These are phyloP conservation scores for Meloidogyne floridensis DNA, from an alignment of 1,140 invertebrate species.

Conservation along the genomic window DNA sequence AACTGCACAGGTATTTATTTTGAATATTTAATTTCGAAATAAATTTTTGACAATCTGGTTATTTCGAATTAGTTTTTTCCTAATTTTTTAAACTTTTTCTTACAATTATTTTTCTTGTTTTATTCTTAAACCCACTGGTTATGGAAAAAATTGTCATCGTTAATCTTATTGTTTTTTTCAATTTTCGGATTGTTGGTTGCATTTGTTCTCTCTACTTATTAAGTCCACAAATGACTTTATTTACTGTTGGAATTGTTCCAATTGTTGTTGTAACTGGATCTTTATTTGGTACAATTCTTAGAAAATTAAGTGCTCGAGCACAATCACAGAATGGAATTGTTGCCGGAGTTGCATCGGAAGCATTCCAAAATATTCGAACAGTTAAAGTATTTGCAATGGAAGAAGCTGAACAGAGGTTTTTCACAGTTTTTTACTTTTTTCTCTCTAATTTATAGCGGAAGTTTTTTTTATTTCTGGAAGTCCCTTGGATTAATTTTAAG, in stretches of 20 bases:
- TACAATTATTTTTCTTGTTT: too few species aligned
- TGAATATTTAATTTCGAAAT: background rate
- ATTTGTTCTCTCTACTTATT: conserved; percentile 78
- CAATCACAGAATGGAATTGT: conserved; percentile 82
- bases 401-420: conserved; percentile 73
- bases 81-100: too few species aligned
- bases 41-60: too few species aligned
- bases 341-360: conserved; percentile 86
- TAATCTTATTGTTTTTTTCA: background rate
- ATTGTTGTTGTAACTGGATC: conserved; percentile 78
- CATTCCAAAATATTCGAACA: conserved; percentile 85
- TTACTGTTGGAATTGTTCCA: conserved; percentile 81
- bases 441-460: background rate
- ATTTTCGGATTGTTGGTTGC: conserved; percentile 75
- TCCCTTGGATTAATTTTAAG: background rate
- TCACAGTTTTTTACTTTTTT: conserved; percentile 7
- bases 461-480: background rate
- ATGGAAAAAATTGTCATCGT: too few species aligned
- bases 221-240: conserved; percentile 82
- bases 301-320: conserved; percentile 76
- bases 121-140: too few species aligned
- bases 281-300: conserved; percentile 75
- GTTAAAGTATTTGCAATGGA: conserved; percentile 86
- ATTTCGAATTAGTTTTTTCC: too few species aligned
- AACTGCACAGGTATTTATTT: conserved; percentile 32